phyloP scores from a whole-genome alignment of 2,888 invertebrate species.

The Aproaerema taeniolella region DNA sequence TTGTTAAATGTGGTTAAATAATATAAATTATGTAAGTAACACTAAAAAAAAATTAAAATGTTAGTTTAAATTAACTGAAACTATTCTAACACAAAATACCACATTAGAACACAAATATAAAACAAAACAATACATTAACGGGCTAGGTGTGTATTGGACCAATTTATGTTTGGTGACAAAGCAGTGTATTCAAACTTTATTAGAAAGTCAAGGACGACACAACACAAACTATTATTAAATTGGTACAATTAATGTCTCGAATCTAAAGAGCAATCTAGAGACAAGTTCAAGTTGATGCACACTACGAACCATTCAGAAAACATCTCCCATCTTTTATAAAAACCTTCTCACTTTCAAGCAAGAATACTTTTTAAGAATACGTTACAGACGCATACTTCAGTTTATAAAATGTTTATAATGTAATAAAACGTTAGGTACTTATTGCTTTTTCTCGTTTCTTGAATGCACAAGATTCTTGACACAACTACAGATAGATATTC shows the following conservation, averaged over 20 bases:
- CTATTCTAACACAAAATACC: constrained; percentile 64
- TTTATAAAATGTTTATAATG: too few species aligned
- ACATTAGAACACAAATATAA: constrained; percentile 36
- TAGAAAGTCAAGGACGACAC: constrained; percentile 66
- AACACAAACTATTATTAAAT: constrained; percentile 49
- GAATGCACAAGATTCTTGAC: constrained; percentile 27
- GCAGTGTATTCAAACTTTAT: constrained; percentile 44
- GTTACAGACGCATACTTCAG: too few species aligned
- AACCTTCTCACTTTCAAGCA: too few species aligned
- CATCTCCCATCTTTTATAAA: too few species aligned
- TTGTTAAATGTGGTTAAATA: constrained; percentile 44
- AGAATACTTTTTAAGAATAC: too few species aligned
- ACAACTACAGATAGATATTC: constrained; percentile 28
- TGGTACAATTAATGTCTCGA: constrained; percentile 15
- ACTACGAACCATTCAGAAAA: too few species aligned
- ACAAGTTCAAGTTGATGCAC: too few species aligned
- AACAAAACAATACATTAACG: constrained; percentile 42
- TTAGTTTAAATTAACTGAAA: constrained; percentile 66
- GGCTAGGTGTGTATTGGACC: constrained; percentile 49
- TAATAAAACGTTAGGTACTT: too few species aligned
- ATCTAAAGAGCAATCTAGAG: too few species aligned
- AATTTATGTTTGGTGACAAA: constrained; percentile 45
- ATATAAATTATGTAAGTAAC: constrained; percentile 50
- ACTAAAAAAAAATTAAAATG: constrained; percentile 49
- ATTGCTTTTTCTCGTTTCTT: background rate